Evolutionary conservation across 2,113 vertebrate species (phyloP).

Genomic region (Poeciliopsis prolifica): DNA sequence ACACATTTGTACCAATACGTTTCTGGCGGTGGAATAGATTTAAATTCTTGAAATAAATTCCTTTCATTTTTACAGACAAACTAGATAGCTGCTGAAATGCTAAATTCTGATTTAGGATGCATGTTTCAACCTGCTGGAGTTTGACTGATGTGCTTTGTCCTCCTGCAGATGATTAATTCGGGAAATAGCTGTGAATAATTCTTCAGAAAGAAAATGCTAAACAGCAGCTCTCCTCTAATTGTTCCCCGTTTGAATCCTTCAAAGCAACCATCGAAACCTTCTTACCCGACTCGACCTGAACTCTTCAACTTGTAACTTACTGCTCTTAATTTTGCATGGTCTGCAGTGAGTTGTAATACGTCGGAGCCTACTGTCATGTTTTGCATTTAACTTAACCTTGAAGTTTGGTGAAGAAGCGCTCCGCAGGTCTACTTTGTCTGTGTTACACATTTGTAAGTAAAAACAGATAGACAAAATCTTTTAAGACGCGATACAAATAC

Average conservation of each 20-base stretch:
- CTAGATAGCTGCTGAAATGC: no score
- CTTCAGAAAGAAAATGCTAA: not conserved
- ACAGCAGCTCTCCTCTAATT: not conserved
- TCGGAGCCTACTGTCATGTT: not conserved
- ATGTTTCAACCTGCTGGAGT: not conserved
- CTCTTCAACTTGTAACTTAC: not conserved
- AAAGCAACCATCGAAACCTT: not conserved
- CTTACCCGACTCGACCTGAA: not conserved
- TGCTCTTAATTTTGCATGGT: not conserved
- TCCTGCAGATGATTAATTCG: no score
- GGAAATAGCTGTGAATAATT: not conserved
- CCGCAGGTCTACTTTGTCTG: not conserved
- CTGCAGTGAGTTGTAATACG: not conserved
- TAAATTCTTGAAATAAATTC: no score
- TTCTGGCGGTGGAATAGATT: no score
- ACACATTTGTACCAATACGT: no score
- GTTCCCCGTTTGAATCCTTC: not conserved
- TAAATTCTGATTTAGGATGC: not conserved
- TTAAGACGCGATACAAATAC: not conserved
- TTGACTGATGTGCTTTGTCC: not conserved
- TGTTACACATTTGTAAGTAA: not conserved
- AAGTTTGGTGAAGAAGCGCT: not conserved
- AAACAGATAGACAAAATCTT: not conserved
- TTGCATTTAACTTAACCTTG: not conserved
- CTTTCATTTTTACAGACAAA: no score